Evolutionary conservation across 1,140 invertebrate species (phyloP), one percentile per base, ranked within the genome.

Genomic region (Aphaenogaster ashmeadi): DNA sequence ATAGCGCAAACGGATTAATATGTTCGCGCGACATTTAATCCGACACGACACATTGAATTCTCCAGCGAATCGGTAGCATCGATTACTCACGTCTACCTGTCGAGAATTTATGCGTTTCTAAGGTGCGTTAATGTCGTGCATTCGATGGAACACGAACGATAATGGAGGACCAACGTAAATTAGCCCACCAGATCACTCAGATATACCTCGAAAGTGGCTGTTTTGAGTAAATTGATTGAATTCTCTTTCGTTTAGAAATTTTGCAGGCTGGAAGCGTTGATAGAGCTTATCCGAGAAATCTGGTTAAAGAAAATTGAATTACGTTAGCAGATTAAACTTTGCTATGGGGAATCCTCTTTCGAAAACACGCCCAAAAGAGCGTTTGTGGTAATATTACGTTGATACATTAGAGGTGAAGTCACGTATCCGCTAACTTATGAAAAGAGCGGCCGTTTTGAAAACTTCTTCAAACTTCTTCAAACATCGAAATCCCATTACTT

Each of bases 1-100:
- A 44, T 60, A 74, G 54, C 38, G n/a, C 18, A 71, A 52, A 38
- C 80, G 41, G 67, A 84, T 84, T 84, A 60, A 84, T 75, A 84
- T 36, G 69, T 84, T 75, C 41, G 56, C 41, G 18, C 52, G 67
- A 84, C 41, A 38, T 84, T 60, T 74, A 75, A 74, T 84, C 52
- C 41, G 18, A 58, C 27, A 7, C 79, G 38, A 83, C 41, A 60
- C 67, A 15, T 38, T 52, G 62, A 71, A 50, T 60, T 13, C 54
- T 38, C 52, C n/a, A 7, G 18, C 41, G 41, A 84, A 75, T 74
- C 56, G 47, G 15, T 21, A 60, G 41, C 38, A 74, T 75, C 41
- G 80, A 84, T 84, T 75, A 74, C 27, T 44, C 80, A 38, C 9
- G 38, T 15, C 3, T 27, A 38, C 7, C 33, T 1, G 11, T 36